These are phyloP conservation scores for Callitettix versicolor DNA, from an alignment of 1,140 invertebrate species.

Conservation along the genomic window DNA sequence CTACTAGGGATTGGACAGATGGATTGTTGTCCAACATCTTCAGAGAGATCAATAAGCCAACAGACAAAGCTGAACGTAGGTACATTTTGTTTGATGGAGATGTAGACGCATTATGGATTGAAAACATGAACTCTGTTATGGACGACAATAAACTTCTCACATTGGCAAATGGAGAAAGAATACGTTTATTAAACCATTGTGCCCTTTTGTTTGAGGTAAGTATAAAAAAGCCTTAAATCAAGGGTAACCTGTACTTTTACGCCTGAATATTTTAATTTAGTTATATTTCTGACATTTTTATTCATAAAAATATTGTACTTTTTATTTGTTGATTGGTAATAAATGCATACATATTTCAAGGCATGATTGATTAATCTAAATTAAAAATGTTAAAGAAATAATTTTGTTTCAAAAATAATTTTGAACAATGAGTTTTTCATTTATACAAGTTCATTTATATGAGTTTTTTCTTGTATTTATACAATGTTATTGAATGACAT, in stretches of 20 bases:
- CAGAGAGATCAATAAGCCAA: slow-evolving; percentile 72
- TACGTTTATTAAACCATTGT: slow-evolving; percentile 69
- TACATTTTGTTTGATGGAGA: slow-evolving; percentile 89
- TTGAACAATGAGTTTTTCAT: too few relatives aligned
- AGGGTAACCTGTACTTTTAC: too few relatives aligned
- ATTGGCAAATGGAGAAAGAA: slow-evolving; percentile 80
- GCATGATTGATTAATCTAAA: too few relatives aligned
- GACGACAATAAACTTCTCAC: slow-evolving; percentile 86
- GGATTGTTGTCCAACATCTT: slow-evolving; percentile 84
- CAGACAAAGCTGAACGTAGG: slow-evolving; percentile 52
- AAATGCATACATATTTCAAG: too few relatives aligned
- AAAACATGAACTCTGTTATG: slow-evolving; percentile 95
- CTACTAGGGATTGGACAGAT: slow-evolving; percentile 84
- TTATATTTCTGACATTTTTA: not conserved
- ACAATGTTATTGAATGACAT: too few relatives aligned
- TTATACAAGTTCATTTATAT: too few relatives aligned
- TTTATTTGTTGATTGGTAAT: too few relatives aligned
- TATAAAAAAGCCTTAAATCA: too few relatives aligned
- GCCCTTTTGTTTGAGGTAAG: slow-evolving; percentile 75
- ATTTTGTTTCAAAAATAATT: too few relatives aligned
- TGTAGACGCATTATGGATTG: slow-evolving; percentile 87
- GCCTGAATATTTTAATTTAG: not conserved
- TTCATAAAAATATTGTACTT: not conserved
- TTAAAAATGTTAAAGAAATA: too few relatives aligned
- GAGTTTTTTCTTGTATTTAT: too few relatives aligned